Conservation (phyloP, 1,140 invertebrate species). For the Leucophenga varia region DNA sequence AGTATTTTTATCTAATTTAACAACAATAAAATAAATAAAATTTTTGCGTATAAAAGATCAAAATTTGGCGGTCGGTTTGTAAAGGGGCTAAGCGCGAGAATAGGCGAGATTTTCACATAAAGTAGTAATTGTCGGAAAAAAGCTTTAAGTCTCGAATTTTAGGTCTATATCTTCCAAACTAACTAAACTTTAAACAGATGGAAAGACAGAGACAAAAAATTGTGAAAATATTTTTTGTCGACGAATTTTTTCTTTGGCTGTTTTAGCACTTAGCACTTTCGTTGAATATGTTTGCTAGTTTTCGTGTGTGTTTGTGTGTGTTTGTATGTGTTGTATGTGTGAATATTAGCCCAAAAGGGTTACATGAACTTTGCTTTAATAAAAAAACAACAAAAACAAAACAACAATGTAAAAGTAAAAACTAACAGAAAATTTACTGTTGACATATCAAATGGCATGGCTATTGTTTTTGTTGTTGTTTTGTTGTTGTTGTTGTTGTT, state of each 20-base stretch:
- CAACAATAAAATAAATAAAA: constrained; percentile 75
- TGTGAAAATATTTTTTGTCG: background rate
- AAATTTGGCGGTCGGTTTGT: no score
- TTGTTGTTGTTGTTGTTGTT: constrained; percentile 18
- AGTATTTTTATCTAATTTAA: no score
- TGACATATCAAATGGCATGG: no score
- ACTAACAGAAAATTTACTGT: constrained; percentile 29
- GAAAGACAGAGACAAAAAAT: no score
- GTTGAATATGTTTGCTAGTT: constrained; percentile 2
- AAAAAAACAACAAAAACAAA: constrained; percentile 4
- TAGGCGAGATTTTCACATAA: constrained; percentile 69
- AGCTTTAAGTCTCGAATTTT: constrained; percentile 59
- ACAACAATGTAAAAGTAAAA: background rate
- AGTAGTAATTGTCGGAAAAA: constrained; percentile 62
- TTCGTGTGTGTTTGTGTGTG: no score
- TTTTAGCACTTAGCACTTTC: constrained; percentile 7
- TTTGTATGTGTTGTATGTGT: no score
- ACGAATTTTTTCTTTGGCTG: background rate
- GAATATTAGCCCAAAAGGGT: constrained; percentile 25
- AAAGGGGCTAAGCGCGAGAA: constrained; percentile 72
- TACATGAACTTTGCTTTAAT: constrained; percentile 21
- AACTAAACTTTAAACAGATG: no score
- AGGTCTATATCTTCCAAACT: constrained; percentile 59
- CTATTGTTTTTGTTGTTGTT: constrained; percentile 15
- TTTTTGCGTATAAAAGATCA: constrained; percentile 72